These are phyloP conservation scores for Alectura lathami DNA, from an alignment of 2,113 vertebrate genomes.

Conservation along the genomic window DNA sequence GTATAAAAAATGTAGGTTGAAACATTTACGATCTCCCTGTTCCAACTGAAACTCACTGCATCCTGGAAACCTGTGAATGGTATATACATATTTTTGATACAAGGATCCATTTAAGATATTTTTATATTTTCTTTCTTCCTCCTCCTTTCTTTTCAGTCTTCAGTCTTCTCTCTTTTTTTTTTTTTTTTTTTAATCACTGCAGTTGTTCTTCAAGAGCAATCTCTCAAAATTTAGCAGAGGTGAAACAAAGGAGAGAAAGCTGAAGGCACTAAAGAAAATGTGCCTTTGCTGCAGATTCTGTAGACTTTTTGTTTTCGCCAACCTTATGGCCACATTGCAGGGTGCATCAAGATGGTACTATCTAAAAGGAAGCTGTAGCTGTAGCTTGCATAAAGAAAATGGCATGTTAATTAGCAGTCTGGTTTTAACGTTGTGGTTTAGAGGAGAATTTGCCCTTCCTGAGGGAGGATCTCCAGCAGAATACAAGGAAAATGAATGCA, in stretches of 20 bases:
- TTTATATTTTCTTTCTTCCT: background rate
- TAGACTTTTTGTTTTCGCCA: background rate
- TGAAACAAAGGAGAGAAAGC: background rate
- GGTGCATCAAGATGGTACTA: background rate
- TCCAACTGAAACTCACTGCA: background rate
- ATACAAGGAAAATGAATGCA: background rate
- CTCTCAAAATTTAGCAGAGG: background rate
- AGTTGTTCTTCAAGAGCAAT: background rate
- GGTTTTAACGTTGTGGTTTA: slow-evolving; percentile 20
- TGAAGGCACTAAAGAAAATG: background rate
- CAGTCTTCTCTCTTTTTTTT: background rate
- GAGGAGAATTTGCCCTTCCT: background rate
- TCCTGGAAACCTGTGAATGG: background rate
- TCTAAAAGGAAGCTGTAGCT: background rate
- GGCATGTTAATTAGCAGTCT: background rate
- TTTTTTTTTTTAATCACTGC: background rate
- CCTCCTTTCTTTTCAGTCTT: background rate
- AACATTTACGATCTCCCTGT: background rate
- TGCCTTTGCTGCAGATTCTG: background rate
- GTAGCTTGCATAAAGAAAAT: background rate
- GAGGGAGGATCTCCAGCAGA: background rate
- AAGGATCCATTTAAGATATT: background rate
- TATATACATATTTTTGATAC: background rate
- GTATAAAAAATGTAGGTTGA: background rate
- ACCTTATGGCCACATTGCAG: background rate